phyloP scores from a whole-genome alignment of 2,797 vertebrate species.

The Paguma larvata region DNA sequence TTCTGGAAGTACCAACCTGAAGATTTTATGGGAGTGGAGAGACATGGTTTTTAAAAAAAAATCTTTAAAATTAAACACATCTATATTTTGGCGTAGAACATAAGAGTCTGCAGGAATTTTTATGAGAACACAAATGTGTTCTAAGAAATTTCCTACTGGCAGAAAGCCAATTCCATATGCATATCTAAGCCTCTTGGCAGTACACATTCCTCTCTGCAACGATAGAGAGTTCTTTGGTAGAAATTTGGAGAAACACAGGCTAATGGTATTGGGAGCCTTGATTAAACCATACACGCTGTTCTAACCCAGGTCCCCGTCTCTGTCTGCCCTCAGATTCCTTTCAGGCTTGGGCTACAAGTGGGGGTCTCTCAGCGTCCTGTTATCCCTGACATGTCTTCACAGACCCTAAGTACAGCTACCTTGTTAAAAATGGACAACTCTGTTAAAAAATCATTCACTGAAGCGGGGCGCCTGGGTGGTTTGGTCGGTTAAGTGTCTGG shows the following conservation, averaged over 20 bases:
- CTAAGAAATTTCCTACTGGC: constrained; percentile 69
- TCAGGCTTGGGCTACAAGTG: not conserved
- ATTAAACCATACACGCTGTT: not conserved
- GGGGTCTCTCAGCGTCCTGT: not conserved
- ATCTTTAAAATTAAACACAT: constrained; percentile 42
- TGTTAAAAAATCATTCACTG: constrained; percentile 28
- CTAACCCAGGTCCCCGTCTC: not conserved
- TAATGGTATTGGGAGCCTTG: not conserved
- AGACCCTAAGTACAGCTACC: not conserved
- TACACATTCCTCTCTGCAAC: not conserved
- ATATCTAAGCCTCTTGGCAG: constrained; percentile 56
- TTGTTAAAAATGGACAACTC: not conserved
- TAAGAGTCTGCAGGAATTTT: constrained; percentile 74
- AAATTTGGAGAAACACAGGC: constrained; percentile 64
- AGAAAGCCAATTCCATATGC: constrained; percentile 32
- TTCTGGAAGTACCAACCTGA: constrained; percentile 14
- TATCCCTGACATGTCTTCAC: not conserved
- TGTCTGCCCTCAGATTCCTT: not conserved
- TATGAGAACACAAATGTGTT: constrained; percentile 72
- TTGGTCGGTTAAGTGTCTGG: too few relatives aligned
- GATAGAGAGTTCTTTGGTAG: constrained; percentile 58
- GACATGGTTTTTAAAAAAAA: not conserved
- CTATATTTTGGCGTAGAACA: constrained; percentile 63
- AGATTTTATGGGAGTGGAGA: constrained; percentile 28
- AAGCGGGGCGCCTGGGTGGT: not conserved